A percentile compares a stretch with the other conserved stretches of the same genome.
Conservation (phyloP, 1,140 invertebrate species). For the Lysiphlebus fabarum region DNA sequence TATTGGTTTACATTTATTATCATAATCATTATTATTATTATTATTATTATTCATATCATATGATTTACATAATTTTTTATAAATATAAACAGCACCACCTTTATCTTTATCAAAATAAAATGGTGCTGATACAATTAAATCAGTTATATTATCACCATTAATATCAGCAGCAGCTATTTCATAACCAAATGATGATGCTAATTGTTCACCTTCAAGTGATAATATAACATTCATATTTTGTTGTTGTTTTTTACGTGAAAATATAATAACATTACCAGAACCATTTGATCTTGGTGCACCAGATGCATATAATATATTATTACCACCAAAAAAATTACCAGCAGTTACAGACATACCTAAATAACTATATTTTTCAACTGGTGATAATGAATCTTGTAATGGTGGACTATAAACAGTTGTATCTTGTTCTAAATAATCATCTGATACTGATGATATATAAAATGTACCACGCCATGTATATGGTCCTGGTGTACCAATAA, state of each 20-base stretch:
- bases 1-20: constrained; percentile 41
- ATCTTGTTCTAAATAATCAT: constrained; percentile 72
- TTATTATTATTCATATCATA: neutral
- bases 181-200: constrained; percentile 87
- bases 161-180: constrained; percentile 79
- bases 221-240: constrained; percentile 62
- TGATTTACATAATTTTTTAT: constrained; percentile 60
- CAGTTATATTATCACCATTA: constrained; percentile 79
- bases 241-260: constrained; percentile 40
- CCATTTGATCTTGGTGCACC: constrained; percentile 83
- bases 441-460: constrained; percentile 73
- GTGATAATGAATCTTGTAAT: constrained; percentile 59
- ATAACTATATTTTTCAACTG: constrained; percentile 88
- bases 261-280: constrained; percentile 82
- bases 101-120: constrained; percentile 79
- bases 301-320: constrained; percentile 68
- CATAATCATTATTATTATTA: constrained; percentile 33
- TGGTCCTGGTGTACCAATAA: constrained; percentile 83
- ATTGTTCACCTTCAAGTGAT: constrained; percentile 77
- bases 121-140: constrained; percentile 87
- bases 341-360: constrained; percentile 85
- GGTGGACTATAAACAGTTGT: constrained; percentile 76
- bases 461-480: constrained; percentile 86
- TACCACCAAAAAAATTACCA: constrained; percentile 70
- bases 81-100: constrained; percentile 90